phyloP scores from a whole-genome alignment of 2,797 vertebrate genomes.

The Dicrostonyx torquatus region DNA sequence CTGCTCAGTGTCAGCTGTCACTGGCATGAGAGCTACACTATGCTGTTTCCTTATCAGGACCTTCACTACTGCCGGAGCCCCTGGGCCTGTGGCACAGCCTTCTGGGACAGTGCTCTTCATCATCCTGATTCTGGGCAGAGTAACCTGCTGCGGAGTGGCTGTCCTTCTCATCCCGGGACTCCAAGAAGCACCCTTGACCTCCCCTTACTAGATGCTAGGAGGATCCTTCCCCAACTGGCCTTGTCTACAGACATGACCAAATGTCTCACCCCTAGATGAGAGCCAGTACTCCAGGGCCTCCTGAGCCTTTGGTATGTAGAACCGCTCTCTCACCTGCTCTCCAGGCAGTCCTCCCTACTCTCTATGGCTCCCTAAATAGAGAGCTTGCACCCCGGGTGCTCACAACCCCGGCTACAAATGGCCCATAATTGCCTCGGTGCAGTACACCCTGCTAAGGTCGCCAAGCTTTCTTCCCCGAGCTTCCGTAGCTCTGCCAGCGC shows the following conservation, averaged over 20 bases:
- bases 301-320: not conserved
- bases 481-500: not conserved
- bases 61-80: not conserved
- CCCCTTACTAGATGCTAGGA: not conserved
- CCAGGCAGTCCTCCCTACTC: not conserved
- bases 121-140: not conserved
- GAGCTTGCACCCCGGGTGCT: too few relatives aligned
- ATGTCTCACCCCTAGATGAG: too few relatives aligned
- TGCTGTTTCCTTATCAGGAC: not conserved
- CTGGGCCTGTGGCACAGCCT: not conserved
- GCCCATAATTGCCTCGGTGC: not conserved
- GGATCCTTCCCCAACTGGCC: not conserved
- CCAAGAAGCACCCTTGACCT: not conserved
- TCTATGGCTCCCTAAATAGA: not conserved
- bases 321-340: not conserved
- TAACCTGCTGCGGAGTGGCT: not conserved
- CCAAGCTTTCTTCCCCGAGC: not conserved
- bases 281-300: not conserved
- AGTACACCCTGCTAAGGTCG: accelerated
- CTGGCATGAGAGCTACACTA: not conserved
- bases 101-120: not conserved
- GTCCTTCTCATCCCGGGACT: not conserved
- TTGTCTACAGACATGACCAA: not conserved
- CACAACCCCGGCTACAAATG: not conserved
- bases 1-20: not conserved